Evolutionary conservation across 1,140 invertebrate genomes (phyloP).

Genomic region (Dufourea novaeangliae): DNA sequence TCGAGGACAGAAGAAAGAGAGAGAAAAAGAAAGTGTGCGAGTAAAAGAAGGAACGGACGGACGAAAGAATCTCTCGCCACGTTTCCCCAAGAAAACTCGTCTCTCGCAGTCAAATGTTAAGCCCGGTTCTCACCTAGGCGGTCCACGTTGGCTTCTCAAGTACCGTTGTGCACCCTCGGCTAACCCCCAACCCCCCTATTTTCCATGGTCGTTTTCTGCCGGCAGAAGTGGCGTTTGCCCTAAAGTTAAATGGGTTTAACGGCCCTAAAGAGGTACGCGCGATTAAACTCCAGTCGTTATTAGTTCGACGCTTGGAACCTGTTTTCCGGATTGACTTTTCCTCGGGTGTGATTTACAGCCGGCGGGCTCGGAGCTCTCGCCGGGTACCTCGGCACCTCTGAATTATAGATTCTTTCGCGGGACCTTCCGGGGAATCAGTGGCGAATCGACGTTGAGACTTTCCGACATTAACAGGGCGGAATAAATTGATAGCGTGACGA

Average conservation of each 20-base stretch:
- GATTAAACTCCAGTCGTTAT: slow-evolving; percentile 43
- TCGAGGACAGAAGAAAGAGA: background rate
- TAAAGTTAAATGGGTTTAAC: slow-evolving; percentile 35
- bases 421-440: background rate
- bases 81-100: background rate
- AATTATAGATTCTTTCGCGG: background rate
- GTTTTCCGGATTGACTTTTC: slow-evolving; percentile 26
- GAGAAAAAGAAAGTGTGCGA: background rate
- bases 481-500: background rate
- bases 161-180: background rate
- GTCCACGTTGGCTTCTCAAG: background rate
- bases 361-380: background rate
- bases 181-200: background rate
- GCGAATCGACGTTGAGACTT: background rate
- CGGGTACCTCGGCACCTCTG: background rate
- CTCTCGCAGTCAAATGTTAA: slow-evolving; percentile 27
- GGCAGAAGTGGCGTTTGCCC: slow-evolving; percentile 2
- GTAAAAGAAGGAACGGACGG: background rate
- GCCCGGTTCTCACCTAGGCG: background rate
- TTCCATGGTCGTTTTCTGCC: background rate
- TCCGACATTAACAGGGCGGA: too few relatives aligned
- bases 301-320: slow-evolving; percentile 18
- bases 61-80: background rate
- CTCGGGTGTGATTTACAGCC: slow-evolving; percentile 17
- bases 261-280: slow-evolving; percentile 19